A percentile compares a stretch with the other conserved stretches of the same genome.
Evolutionary conservation across 2,113 vertebrate genomes (phyloP).

Genomic region (Spheniscus mendiculus): DNA sequence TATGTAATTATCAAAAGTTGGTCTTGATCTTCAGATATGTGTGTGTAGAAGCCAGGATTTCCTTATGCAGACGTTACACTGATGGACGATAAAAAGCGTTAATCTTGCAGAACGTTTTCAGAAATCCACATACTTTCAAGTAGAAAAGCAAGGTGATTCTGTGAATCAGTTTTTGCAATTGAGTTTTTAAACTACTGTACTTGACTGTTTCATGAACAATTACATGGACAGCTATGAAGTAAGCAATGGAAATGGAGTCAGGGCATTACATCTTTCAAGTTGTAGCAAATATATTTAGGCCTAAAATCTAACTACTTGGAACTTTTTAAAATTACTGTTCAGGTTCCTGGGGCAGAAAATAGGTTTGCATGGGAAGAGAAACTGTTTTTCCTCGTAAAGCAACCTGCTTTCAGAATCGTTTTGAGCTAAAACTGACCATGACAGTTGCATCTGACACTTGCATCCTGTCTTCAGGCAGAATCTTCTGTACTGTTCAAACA

Average conservation of each 20-base stretch:
- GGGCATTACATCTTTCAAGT: conserved; percentile 55
- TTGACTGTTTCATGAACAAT: conserved; percentile 50
- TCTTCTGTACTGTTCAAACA: conserved; percentile 39
- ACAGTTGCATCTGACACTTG: conserved; percentile 31
- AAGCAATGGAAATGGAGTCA: conserved; percentile 43
- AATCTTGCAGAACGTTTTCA: neutral
- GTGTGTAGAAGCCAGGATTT: conserved; percentile 20
- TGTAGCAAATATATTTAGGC: conserved; percentile 49
- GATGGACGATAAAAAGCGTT: neutral
- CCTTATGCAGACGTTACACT: neutral
- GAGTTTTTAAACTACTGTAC: conserved; percentile 56
- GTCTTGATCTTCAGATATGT: neutral
- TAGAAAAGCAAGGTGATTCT: conserved; percentile 54
- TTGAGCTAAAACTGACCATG: neutral
- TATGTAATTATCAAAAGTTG: conserved; percentile 25
- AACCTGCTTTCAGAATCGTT: neutral
- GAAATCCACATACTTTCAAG: conserved; percentile 30
- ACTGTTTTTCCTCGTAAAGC: conserved; percentile 9
- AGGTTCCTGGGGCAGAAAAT: conserved; percentile 37
- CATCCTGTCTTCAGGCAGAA: conserved; percentile 47
- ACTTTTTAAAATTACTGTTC: neutral
- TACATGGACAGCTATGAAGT: conserved; percentile 45
- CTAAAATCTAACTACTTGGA: conserved; percentile 27
- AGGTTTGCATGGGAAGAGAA: conserved; percentile 28
- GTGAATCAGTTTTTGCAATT: conserved; percentile 54